These are phyloP conservation scores for Heteromormyrus szaboi DNA, from an alignment of 2,797 vertebrate species.

Conservation along the genomic window DNA sequence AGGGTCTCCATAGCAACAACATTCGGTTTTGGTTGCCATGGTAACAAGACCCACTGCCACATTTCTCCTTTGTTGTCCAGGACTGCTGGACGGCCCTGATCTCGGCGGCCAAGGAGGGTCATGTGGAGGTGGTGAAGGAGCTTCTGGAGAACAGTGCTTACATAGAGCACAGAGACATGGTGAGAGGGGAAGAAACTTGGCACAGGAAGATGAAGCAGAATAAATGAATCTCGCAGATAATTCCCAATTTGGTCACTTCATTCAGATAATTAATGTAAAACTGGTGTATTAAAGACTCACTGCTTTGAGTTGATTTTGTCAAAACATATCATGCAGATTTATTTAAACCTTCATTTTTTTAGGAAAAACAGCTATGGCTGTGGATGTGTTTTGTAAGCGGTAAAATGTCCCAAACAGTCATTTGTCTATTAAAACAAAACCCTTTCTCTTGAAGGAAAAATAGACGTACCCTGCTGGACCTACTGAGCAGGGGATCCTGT, in stretches of 20 bases:
- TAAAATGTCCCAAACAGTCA: not conserved
- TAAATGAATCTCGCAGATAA: not conserved
- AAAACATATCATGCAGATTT: not conserved
- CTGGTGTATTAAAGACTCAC: not conserved
- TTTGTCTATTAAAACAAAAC: not conserved
- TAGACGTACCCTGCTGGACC: not conserved
- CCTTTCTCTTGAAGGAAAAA: not conserved
- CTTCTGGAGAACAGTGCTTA: slow-evolving; percentile 77
- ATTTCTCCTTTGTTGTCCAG: slow-evolving; percentile 50
- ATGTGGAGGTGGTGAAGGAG: slow-evolving; percentile 78
- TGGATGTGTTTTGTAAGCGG: not conserved
- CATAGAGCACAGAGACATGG: slow-evolving; percentile 92
- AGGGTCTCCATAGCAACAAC: slow-evolving; percentile 50
- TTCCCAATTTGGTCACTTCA: not conserved
- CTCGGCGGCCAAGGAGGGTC: slow-evolving; percentile 88
- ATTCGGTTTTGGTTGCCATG: not conserved
- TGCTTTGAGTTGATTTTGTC: not conserved
- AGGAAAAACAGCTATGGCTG: not conserved
- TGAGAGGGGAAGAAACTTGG: slow-evolving; percentile 39
- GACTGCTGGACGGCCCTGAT: slow-evolving; percentile 97
- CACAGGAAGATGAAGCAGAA: not conserved
- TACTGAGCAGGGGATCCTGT: not conserved
- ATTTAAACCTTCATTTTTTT: not conserved
- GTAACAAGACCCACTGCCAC: not conserved
- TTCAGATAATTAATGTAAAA: not conserved